Conservation (phyloP, 2,113 vertebrate genomes). For the Australoheros scitulus region DNA sequence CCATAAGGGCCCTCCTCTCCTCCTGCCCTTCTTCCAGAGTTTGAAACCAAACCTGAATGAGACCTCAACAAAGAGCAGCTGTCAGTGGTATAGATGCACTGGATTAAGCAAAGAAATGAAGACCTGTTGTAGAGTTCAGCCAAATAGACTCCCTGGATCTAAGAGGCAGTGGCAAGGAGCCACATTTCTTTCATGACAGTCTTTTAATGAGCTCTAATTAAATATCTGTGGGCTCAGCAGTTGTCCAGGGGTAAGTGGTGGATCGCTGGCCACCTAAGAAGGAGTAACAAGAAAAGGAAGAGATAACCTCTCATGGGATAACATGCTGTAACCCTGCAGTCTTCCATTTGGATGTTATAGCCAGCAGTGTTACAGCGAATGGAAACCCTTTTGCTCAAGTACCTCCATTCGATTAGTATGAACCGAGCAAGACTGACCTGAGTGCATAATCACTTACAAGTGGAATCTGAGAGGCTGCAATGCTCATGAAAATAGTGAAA, state of each 20-base stretch:
- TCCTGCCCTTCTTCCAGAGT: slow-evolving; percentile 33
- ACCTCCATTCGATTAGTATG: background rate
- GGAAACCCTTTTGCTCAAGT: background rate
- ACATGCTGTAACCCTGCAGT: slow-evolving; percentile 6
- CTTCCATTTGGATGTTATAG: slow-evolving; percentile 1
- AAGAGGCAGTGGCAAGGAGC: slow-evolving; percentile 71
- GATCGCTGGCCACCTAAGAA: slow-evolving; percentile 53
- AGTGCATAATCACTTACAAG: background rate
- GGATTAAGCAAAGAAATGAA: slow-evolving; percentile 71
- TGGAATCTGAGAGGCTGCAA: background rate
- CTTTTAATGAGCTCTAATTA: slow-evolving; percentile 77
- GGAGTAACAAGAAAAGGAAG: slow-evolving; percentile 37
- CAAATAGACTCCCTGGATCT: slow-evolving; percentile 67
- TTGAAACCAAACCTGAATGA: slow-evolving; percentile 69
- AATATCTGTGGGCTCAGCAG: slow-evolving; percentile 62
- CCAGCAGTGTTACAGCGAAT: background rate
- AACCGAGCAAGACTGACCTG: background rate
- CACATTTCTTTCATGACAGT: slow-evolving; percentile 73
- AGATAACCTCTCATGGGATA: slow-evolving; percentile 17
- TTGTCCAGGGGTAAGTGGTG: slow-evolving; percentile 47
- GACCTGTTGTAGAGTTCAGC: slow-evolving; percentile 63
- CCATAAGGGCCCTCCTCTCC: slow-evolving; percentile 49
- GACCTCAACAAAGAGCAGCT: slow-evolving; percentile 63
- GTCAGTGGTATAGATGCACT: slow-evolving; percentile 57
- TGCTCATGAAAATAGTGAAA: background rate